Evolutionary conservation across 2,888 invertebrate species (phyloP).

Genomic region (Ptycholaimellus sp.): DNA sequence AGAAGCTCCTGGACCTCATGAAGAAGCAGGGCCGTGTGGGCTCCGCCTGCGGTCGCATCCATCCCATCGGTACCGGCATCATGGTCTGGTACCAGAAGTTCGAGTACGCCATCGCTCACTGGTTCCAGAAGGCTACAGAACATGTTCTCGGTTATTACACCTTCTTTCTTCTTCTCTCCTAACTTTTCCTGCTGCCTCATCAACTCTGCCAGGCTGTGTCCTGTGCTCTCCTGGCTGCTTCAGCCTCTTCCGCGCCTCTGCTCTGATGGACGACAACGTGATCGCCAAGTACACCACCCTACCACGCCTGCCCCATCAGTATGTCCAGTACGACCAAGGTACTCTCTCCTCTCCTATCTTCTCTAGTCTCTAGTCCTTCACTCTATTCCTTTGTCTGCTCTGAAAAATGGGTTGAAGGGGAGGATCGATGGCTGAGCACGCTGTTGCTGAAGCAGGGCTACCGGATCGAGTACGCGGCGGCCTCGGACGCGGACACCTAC

Average conservation of each 20-base stretch:
- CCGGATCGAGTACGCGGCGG: slow-evolving; percentile 30
- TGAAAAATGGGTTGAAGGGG: slow-evolving; percentile 17
- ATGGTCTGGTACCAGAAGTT: slow-evolving; percentile 68
- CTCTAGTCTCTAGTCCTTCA: not conserved
- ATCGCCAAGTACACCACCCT: slow-evolving; percentile 56
- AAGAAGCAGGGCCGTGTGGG: slow-evolving; percentile 50
- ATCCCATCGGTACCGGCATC: slow-evolving; percentile 56
- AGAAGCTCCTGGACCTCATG: slow-evolving; percentile 56
- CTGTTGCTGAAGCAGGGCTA: slow-evolving; percentile 31
- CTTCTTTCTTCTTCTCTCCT: too few species aligned
- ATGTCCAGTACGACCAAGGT: slow-evolving; percentile 74
- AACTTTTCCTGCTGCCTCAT: too few species aligned
- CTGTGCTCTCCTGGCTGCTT: slow-evolving; percentile 76
- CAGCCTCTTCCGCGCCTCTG: slow-evolving; percentile 51
- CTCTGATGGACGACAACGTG: slow-evolving; percentile 67
- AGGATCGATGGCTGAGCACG: slow-evolving; percentile 33
- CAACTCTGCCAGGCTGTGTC: too few species aligned
- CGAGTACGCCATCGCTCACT: slow-evolving; percentile 72
- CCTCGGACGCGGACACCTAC: slow-evolving; percentile 29
- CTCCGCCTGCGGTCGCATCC: slow-evolving; percentile 66
- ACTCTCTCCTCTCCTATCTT: slow-evolving; percentile 6
- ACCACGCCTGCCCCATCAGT: slow-evolving; percentile 47
- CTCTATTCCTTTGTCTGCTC: not conserved
- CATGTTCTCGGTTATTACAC: slow-evolving; percentile 70
- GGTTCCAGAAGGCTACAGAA: slow-evolving; percentile 73